Evolutionary conservation across 2,888 invertebrate species (phyloP).

Genomic region (Macroteleia sp.): DNA sequence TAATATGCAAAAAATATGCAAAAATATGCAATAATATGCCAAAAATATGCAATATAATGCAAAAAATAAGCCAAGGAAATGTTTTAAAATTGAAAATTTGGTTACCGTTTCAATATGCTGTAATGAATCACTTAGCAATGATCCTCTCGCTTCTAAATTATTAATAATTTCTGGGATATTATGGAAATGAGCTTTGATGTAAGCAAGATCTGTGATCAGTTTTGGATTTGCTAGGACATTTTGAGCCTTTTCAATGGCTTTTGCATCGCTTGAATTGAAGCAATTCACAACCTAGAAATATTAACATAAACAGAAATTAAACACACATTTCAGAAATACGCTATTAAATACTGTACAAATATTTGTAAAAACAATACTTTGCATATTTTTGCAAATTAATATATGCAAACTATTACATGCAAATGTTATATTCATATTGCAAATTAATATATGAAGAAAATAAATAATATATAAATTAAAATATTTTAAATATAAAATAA

Average conservation of each 20-base stretch:
- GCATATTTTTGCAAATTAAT: too few species aligned
- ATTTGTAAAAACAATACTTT: not conserved
- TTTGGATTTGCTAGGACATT: not conserved
- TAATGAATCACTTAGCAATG: conserved; percentile 6
- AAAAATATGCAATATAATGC: too few species aligned
- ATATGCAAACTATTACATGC: too few species aligned
- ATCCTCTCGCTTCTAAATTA: conserved; percentile 2
- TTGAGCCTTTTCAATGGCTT: conserved; percentile 2
- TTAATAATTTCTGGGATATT: not conserved
- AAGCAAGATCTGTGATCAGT: conserved; percentile 6
- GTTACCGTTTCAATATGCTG: not conserved
- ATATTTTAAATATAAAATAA: conserved; percentile 1
- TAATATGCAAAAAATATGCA: too few species aligned
- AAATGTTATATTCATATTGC: too few species aligned
- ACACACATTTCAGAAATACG: too few species aligned
- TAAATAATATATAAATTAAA: not conserved
- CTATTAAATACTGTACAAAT: too few species aligned
- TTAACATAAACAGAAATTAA: too few species aligned
- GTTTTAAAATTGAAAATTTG: not conserved
- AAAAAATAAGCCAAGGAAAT: too few species aligned
- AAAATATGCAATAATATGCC: too few species aligned
- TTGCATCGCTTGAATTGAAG: conserved; percentile 4
- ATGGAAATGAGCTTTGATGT: conserved; percentile 6
- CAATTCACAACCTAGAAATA: not conserved
- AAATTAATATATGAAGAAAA: not conserved